Conservation (phyloP, 2,797 vertebrate species). For the Moxostoma hubbsi region DNA sequence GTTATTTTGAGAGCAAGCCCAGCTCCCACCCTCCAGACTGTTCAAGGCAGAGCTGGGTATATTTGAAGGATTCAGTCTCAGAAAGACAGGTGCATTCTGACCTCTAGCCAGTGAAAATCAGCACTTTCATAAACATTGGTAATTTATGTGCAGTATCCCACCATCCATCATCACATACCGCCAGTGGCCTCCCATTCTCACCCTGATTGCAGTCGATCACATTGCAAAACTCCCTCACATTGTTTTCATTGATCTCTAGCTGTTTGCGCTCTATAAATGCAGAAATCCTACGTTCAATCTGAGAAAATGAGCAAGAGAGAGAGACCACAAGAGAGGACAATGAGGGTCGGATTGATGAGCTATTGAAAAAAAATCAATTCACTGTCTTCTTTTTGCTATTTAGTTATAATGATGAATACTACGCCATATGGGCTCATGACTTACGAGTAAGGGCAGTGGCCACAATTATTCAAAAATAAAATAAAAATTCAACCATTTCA, state of each 20-base stretch:
- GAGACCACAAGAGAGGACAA: slow-evolving; percentile 11
- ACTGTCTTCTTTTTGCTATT: slow-evolving; percentile 57
- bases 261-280: slow-evolving; percentile 99
- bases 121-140: slow-evolving; percentile 83
- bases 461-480: slow-evolving; percentile 70
- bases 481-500: slow-evolving; percentile 58
- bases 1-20: not conserved
- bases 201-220: slow-evolving; percentile 99
- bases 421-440: slow-evolving; percentile 34
- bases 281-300: slow-evolving; percentile 99
- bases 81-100: slow-evolving; percentile 70
- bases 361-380: slow-evolving; percentile 67
- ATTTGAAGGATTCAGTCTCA: slow-evolving; percentile 16
- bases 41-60: too few species aligned
- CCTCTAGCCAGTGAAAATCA: slow-evolving; percentile 80
- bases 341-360: slow-evolving; percentile 66
- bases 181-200: slow-evolving; percentile 78
- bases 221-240: slow-evolving; percentile 99
- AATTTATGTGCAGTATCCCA: slow-evolving; percentile 72
- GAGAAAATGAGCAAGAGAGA: slow-evolving; percentile 51
- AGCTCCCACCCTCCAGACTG: too few species aligned
- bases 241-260: slow-evolving; percentile 99
- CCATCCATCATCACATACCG: slow-evolving; percentile 43
- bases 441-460: slow-evolving; percentile 41
- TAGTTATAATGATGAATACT: slow-evolving; percentile 65